Base-by-base conservation (phyloP, 2,888 invertebrate genomes). In the Linnaemya vulpina region DNA sequence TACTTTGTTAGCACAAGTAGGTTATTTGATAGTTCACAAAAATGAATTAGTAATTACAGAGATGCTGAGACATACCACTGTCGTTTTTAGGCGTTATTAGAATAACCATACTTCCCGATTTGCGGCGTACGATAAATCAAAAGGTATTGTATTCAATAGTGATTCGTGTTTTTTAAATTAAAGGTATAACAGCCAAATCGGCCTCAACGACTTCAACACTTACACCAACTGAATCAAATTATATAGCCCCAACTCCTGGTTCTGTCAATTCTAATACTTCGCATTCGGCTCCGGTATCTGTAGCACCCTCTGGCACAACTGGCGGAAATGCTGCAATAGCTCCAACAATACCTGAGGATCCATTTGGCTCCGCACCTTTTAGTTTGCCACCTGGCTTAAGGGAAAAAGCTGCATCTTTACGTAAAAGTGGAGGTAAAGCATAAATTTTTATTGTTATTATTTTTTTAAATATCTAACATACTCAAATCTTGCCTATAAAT, bases 361-460 rank as follows among this genome's bases (percentile, higher is more conserved):
- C 97, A 17, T 97, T 97, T 92, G 95, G 96, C 88, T 95, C 96
- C 88, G 97, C 96, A 79, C 97, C 97, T 22, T 97, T 97, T 91
- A 96, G 94, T 93, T 93, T 95, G 91, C 95, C 95, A 62, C 92
- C 93, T 76, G 93, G 92, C 84, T 89, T 93, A 87, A 93, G 93
- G 82, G 93, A 93, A 88, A 92, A 92, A 88, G 91, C 92, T 22
- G 89, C 90, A 79, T 89, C 92, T 81, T 87, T 92, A 87, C 91
- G 92, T 87, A 92, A 92, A 92, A 91, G 92, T 89, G 92, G 92
- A 92, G 92, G 92, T 92, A 92, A 92, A 92, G 91, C 92, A 91
- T 92, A 90, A 92, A 91, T 89, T 70, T 74, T 53, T 74, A 22
- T 55, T 89, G 25, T 67, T 77, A 51, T 63, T 89, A 46, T 49